phyloP scores from a whole-genome alignment of 2,113 vertebrate species.

The Myrmecobius fasciatus region DNA sequence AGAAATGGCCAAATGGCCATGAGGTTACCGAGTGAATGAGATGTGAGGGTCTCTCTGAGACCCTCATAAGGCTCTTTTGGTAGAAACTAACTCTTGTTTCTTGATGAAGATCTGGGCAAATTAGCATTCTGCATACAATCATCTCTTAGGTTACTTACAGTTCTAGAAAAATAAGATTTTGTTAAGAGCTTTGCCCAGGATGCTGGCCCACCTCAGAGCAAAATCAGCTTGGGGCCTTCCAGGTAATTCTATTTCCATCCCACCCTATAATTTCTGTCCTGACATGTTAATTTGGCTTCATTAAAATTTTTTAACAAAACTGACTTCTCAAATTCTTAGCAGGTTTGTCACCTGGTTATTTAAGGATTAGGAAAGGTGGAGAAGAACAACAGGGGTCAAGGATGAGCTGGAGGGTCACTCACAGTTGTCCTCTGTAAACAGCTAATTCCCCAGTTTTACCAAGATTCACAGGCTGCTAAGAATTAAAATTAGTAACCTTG shows the following conservation, averaged over 20 bases:
- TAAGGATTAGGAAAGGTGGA: neutral
- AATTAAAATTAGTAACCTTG: neutral
- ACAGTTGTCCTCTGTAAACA: fast-evolving
- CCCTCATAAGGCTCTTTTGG: neutral
- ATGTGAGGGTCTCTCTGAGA: too few species aligned
- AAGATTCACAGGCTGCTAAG: neutral
- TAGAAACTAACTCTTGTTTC: neutral
- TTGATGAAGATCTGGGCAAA: neutral
- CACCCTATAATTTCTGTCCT: neutral
- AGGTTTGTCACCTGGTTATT: neutral
- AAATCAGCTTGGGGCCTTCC: constrained; percentile 30
- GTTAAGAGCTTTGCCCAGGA: constrained; percentile 13
- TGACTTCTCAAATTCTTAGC: neutral
- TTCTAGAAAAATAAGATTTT: neutral
- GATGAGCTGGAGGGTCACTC: neutral
- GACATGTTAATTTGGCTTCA: neutral
- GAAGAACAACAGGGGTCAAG: neutral
- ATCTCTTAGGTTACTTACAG: neutral
- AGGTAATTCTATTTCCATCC: neutral
- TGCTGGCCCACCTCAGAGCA: neutral
- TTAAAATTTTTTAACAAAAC: constrained; percentile 31
- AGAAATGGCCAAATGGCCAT: neutral
- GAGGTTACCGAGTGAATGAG: neutral
- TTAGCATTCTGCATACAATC: neutral
- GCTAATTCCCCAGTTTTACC: neutral